Evolutionary conservation across 2,888 invertebrate species (phyloP).

Genomic region (Eledone cirrhosa): DNA sequence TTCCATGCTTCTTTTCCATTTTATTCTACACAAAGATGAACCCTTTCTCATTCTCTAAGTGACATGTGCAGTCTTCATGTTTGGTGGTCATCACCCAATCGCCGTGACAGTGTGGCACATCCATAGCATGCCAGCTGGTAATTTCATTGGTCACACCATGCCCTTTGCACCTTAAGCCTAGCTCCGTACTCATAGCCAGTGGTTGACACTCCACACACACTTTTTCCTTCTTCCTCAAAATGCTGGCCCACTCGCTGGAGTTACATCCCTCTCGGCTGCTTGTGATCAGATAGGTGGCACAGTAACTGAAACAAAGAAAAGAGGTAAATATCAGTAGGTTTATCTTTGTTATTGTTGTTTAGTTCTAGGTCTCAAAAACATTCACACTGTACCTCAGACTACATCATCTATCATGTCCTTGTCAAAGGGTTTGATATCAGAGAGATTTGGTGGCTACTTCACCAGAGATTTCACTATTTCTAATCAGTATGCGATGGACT

Average conservation of each 20-base stretch:
- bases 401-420: too few species aligned
- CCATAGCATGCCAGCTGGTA: constrained; percentile 85
- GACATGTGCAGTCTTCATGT: constrained; percentile 63
- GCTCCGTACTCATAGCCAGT: constrained; percentile 79
- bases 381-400: too few species aligned
- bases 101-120: constrained; percentile 87
- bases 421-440: too few species aligned
- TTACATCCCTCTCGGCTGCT: constrained; percentile 67
- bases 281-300: constrained; percentile 83
- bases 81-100: constrained; percentile 78
- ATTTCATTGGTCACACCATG: constrained; percentile 81
- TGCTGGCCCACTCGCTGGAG: constrained; percentile 42
- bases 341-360: neutral
- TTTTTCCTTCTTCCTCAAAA: constrained; percentile 71
- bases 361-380: too few species aligned
- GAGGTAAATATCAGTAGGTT: neutral
- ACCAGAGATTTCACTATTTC: too few species aligned
- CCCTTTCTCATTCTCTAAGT: constrained; percentile 53
- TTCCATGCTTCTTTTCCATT: too few species aligned
- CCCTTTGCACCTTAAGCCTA: constrained; percentile 81
- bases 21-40: constrained; percentile 65
- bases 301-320: constrained; percentile 77
- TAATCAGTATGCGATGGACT: too few species aligned
- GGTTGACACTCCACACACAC: constrained; percentile 86
- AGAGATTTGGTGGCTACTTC: too few species aligned